Percentiles rank a stretch among this genome's conserved stretches.
Conservation (phyloP, 2,888 invertebrate genomes). For the Micoletzkya japonica region DNA sequence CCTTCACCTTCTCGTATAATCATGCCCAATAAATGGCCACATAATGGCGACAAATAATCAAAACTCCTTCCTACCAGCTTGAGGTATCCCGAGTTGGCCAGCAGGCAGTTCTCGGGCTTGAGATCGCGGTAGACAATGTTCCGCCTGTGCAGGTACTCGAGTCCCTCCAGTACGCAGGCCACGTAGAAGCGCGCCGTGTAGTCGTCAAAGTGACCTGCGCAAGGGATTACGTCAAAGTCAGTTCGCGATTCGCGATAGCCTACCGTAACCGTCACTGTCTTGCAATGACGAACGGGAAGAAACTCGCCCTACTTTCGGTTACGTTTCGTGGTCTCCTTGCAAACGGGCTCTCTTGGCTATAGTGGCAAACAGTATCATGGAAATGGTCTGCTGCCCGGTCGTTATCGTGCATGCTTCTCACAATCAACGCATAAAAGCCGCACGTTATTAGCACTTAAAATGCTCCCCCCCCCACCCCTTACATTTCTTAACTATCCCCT, state of each 20-base stretch:
- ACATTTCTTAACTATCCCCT: background rate
- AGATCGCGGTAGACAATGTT: constrained; percentile 85
- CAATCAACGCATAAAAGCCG: no score
- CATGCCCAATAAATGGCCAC: background rate
- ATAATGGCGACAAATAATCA: background rate
- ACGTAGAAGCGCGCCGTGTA: constrained; percentile 75
- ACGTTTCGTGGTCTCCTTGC: no score
- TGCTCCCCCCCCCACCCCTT: no score
- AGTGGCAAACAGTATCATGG: no score
- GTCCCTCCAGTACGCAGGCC: constrained; percentile 95
- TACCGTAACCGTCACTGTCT: no score
- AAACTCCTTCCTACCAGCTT: constrained; percentile 72
- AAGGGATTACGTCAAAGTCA: constrained; percentile 26
- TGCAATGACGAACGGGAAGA: background rate
- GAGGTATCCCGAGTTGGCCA: constrained; percentile 90
- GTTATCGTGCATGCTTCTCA: no score
- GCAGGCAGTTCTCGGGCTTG: constrained; percentile 85
- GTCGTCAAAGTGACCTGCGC: constrained; percentile 63
- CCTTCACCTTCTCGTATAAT: background rate
- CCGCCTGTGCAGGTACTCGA: constrained; percentile 92
- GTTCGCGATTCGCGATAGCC: constrained; percentile 1
- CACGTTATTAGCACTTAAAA: no score
- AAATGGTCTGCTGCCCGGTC: no score
- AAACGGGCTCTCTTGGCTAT: no score
- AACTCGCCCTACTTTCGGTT: no score